Evolutionary conservation across 2,888 invertebrate species (phyloP).

Genomic region (Dione vanillae): DNA sequence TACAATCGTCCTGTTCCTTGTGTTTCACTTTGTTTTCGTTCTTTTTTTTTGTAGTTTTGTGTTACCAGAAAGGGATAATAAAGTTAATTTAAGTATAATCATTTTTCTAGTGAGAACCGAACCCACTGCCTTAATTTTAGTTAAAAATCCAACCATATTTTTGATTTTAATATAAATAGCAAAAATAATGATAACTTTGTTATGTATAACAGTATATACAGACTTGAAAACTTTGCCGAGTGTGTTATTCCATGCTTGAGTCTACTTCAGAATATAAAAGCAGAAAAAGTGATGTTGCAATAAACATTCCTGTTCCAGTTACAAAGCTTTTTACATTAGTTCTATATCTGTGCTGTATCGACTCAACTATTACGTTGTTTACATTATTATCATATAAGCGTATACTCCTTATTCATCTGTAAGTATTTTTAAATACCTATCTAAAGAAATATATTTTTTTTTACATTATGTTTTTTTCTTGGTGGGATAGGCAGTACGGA

Average conservation of each 20-base stretch:
- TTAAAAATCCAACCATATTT: background rate
- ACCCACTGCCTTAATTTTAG: no score
- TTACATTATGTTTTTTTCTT: no score
- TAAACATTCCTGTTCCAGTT: slow-evolving; percentile 25
- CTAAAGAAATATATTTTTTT: background rate
- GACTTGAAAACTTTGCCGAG: slow-evolving; percentile 26
- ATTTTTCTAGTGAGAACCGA: no score
- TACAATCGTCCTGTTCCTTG: no score
- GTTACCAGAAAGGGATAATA: no score
- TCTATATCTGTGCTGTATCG: slow-evolving; percentile 16
- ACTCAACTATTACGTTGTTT: slow-evolving; percentile 7
- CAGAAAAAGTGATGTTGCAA: slow-evolving; percentile 30
- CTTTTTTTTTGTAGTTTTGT: no score
- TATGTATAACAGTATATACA: background rate
- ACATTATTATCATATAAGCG: background rate
- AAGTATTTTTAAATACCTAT: background rate
- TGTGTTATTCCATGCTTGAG: slow-evolving; percentile 19
- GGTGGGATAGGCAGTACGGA: background rate
- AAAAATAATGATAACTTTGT: slow-evolving; percentile 3
- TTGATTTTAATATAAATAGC: slow-evolving; percentile 6
- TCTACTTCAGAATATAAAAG: slow-evolving; percentile 22
- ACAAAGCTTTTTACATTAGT: slow-evolving; percentile 15
- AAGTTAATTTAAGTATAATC: no score
- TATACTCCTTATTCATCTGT: background rate
- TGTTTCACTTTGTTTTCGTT: no score